These are phyloP conservation scores for Alethe diademata DNA, from an alignment of 2,113 vertebrate species.

Conservation along the genomic window DNA sequence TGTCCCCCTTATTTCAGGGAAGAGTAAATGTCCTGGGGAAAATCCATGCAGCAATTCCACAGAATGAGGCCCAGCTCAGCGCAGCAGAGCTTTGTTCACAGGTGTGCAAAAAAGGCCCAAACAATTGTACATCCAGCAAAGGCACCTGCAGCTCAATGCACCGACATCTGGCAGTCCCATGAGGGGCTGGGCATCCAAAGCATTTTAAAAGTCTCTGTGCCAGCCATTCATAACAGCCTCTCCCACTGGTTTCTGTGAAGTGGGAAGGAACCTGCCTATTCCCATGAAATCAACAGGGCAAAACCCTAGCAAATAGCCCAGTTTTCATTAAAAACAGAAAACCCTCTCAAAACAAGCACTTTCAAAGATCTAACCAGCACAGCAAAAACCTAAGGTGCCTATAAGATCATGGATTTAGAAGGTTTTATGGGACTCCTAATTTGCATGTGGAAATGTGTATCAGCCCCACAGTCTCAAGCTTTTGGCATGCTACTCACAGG, in stretches of 20 bases:
- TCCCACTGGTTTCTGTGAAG: background rate
- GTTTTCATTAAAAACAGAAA: background rate
- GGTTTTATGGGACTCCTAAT: background rate
- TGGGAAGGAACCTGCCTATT: background rate
- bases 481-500: background rate
- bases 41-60: background rate
- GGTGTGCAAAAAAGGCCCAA: rapidly evolving
- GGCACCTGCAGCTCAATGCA: background rate
- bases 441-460: background rate
- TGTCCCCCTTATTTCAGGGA: background rate
- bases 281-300: background rate
- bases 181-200: background rate
- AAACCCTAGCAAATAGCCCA: background rate
- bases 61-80: rapidly evolving
- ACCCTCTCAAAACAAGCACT: background rate
- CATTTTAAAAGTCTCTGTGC: background rate
- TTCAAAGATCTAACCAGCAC: background rate
- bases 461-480: background rate
- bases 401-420: background rate
- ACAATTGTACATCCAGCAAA: rapidly evolving
- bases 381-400: background rate
- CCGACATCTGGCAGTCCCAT: background rate
- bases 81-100: rapidly evolving
- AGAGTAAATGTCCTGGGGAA: background rate
- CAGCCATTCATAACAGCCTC: background rate